phyloP scores from a whole-genome alignment of 2,113 vertebrate species.

The Pseudorasbora parva region DNA sequence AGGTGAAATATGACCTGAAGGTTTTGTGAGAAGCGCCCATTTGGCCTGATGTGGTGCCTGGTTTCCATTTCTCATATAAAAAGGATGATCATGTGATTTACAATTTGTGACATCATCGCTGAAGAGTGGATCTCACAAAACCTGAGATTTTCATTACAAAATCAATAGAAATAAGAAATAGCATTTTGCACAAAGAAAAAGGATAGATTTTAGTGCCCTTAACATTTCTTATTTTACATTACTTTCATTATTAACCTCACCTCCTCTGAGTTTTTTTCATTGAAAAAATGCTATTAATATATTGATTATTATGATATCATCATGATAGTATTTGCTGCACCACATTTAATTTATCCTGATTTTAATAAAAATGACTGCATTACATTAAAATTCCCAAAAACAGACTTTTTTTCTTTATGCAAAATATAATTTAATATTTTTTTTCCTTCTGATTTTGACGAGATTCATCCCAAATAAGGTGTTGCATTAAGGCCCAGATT shows the following conservation, averaged over 20 bases:
- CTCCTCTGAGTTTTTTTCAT: too few species aligned
- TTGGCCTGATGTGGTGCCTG: neutral
- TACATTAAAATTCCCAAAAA: neutral
- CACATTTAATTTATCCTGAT: neutral
- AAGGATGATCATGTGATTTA: neutral
- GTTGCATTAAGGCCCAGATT: constrained; percentile 15
- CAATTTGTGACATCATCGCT: neutral
- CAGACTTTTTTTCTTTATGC: neutral
- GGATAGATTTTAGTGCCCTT: neutral
- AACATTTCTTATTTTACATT: too few species aligned
- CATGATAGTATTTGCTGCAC: neutral
- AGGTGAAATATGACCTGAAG: neutral
- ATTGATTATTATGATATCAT: neutral
- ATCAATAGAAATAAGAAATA: neutral
- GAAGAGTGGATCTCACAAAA: neutral
- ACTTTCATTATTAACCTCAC: too few species aligned
- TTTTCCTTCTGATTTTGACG: neutral
- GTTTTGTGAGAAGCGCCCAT: neutral
- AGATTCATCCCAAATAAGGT: neutral
- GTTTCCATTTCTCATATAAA: too few species aligned
- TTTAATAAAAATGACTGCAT: neutral
- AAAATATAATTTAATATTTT: neutral
- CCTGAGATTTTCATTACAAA: neutral
- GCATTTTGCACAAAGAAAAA: neutral
- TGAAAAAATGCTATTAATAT: too few species aligned